Conservation (phyloP, 2,797 vertebrate genomes). For the Cyprinodon diabolis region DNA sequence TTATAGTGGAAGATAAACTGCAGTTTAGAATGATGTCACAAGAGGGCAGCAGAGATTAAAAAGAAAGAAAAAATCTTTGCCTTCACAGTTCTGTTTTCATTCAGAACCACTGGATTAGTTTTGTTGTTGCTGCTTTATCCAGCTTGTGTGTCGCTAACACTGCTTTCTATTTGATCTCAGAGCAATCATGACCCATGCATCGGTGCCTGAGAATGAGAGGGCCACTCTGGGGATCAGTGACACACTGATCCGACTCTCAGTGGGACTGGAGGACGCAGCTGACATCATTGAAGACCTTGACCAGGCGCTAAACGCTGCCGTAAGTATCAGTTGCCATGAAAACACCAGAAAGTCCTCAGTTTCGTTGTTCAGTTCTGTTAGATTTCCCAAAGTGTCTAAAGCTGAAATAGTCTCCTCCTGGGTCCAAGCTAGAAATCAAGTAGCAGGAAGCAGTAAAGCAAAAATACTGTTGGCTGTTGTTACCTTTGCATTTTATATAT, state of each 20-base stretch:
- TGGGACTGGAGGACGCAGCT: conserved; percentile 90
- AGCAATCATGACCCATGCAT: conserved; percentile 92
- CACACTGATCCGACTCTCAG: conserved; percentile 89
- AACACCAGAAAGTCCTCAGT: background rate
- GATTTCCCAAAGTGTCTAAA: background rate
- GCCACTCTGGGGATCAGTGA: conserved; percentile 87
- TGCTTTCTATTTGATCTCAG: conserved; percentile 69
- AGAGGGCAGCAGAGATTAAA: conserved; percentile 58
- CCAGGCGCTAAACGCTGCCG: conserved; percentile 87
- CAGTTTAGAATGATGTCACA: conserved; percentile 29
- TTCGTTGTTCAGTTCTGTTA: background rate
- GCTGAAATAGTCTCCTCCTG: background rate
- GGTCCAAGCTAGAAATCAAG: background rate
- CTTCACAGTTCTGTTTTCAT: background rate
- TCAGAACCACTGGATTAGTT: conserved; percentile 3
- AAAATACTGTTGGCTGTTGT: background rate
- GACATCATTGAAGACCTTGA: conserved; percentile 88
- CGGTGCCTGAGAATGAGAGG: conserved; percentile 84
- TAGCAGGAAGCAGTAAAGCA: background rate
- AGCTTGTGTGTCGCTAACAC: background rate
- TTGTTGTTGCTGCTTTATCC: conserved; percentile 10
- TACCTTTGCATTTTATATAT: background rate
- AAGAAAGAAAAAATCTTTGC: background rate
- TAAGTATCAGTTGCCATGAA: conserved; percentile 71
- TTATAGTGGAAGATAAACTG: background rate